Evolutionary conservation across 2,888 invertebrate genomes (phyloP).

Genomic region (Ichneumoninae sp.): DNA sequence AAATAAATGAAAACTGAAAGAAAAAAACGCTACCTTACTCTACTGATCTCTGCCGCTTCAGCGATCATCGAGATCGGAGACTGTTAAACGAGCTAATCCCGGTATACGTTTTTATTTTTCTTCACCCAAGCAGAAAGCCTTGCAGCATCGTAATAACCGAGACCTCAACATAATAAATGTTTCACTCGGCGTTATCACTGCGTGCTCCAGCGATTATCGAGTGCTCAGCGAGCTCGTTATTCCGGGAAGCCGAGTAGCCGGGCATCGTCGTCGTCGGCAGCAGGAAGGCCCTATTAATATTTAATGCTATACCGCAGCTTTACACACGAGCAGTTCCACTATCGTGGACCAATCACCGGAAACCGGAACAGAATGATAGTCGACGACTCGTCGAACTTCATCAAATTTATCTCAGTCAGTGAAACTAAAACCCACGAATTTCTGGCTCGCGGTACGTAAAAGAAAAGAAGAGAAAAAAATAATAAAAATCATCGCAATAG

Average conservation of each 20-base stretch:
- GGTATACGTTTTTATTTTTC: neutral
- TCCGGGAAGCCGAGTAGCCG: constrained; percentile 33
- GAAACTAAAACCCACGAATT: constrained; percentile 31
- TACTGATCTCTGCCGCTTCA: neutral
- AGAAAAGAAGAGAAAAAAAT: neutral
- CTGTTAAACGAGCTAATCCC: neutral
- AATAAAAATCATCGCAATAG: neutral
- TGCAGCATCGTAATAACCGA: neutral
- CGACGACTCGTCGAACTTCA: constrained; percentile 29
- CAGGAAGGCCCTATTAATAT: constrained; percentile 46
- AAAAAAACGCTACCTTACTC: too few relatives aligned
- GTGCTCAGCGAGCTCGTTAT: constrained; percentile 32
- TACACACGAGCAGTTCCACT: constrained; percentile 8
- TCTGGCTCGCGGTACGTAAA: neutral
- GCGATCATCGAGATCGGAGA: neutral
- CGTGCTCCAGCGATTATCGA: constrained; percentile 36
- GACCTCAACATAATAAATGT: constrained; percentile 11
- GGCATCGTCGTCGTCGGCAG: constrained; percentile 8
- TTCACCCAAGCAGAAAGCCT: neutral
- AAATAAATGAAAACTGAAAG: too few relatives aligned
- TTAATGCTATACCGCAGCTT: constrained; percentile 50
- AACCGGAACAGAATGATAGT: constrained; percentile 69
- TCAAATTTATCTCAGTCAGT: constrained; percentile 1
- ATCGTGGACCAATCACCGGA: constrained; percentile 67
- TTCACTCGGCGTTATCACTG: constrained; percentile 26